Percentiles rank a stretch among this genome's conserved stretches.
Conservation (phyloP, 2,797 vertebrate species). For the Mergus octosetaceus region DNA sequence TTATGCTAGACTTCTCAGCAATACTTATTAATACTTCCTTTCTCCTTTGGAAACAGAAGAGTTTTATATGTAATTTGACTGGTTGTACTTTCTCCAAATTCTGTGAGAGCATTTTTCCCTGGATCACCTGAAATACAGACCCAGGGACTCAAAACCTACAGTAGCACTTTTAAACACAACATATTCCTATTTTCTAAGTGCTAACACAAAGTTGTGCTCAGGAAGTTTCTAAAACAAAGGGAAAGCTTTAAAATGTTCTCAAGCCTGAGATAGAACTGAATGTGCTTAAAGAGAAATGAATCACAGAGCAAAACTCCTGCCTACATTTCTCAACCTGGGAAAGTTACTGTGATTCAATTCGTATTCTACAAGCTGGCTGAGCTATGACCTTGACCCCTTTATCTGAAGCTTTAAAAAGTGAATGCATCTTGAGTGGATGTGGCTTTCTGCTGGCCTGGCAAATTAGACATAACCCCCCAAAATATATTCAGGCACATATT, state of each 20-base stretch:
- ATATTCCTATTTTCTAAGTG: constrained; percentile 50
- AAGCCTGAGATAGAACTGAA: constrained; percentile 52
- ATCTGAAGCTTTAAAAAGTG: constrained; percentile 45
- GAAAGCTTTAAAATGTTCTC: constrained; percentile 59
- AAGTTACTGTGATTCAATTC: constrained; percentile 60
- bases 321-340: constrained; percentile 53
- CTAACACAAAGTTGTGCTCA: constrained; percentile 25
- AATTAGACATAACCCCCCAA: constrained; percentile 46
- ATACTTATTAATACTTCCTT: neutral
- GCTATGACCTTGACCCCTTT: constrained; percentile 61
- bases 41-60: neutral
- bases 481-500: constrained; percentile 54
- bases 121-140: neutral
- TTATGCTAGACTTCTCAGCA: neutral
- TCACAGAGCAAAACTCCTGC: constrained; percentile 54
- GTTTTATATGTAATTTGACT: neutral
- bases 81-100: neutral
- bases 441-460: constrained; percentile 15
- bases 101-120: neutral
- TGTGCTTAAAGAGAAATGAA: constrained; percentile 57
- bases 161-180: neutral
- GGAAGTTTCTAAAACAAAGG: constrained; percentile 66
- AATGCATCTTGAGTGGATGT: constrained; percentile 42
- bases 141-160: neutral
- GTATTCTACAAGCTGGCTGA: constrained; percentile 35